These are phyloP conservation scores for Apostichopus japonicus DNA, from an alignment of 35 echinoderm and acorn worm genomes.

Conservation along the genomic window DNA sequence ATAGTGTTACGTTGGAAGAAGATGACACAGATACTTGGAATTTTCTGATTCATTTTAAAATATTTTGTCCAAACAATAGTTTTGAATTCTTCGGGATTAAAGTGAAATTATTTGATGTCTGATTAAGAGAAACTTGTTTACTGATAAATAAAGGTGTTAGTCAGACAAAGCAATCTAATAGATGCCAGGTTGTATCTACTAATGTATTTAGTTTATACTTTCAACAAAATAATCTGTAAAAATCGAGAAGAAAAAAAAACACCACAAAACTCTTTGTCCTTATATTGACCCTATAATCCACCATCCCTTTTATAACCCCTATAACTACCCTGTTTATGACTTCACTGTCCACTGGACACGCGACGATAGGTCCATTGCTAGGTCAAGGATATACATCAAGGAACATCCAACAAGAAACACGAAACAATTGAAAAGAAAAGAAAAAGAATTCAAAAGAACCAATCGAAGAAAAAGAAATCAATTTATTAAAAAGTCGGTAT, in stretches of 20 bases:
- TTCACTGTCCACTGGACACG: neutral
- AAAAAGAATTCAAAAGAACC: neutral
- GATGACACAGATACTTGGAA: neutral
- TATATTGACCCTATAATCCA: too few species aligned
- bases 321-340: neutral
- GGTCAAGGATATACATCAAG: neutral
- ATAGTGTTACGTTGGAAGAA: neutral
- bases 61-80: neutral
- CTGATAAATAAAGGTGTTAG: neutral
- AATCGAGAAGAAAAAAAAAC: too few species aligned
- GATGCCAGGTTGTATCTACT: neutral
- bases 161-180: neutral
- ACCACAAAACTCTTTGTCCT: too few species aligned
- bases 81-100: neutral
- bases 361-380: neutral
- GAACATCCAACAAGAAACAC: neutral
- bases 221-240: too few species aligned
- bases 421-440: neutral
- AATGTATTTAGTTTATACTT: too few species aligned
- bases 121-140: neutral
- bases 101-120: neutral
- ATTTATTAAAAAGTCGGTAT: too few species aligned
- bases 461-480: too few species aligned
- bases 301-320: neutral
- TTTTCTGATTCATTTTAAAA: neutral